Evolutionary conservation across 2,888 invertebrate genomes (phyloP), one percentile per base, ranked within the genome.

Genomic region (Carabus problematicus): DNA sequence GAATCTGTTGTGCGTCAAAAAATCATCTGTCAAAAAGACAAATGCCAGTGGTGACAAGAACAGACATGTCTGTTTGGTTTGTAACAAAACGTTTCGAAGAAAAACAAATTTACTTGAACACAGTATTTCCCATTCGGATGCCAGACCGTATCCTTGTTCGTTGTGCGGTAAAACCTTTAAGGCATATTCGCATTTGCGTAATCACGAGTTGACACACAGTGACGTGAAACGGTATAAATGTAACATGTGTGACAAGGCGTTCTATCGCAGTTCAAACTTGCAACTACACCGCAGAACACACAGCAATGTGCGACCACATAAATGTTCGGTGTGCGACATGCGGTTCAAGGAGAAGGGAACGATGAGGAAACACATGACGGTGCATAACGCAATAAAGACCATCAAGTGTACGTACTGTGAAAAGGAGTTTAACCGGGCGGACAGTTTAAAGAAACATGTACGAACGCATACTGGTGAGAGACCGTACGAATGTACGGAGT

Each of bases 191-290:
- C 4, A 0, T 1, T 6, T 49, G 18, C 8, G 12, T 3, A 11
- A 7, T 1, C 49, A 49, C 18, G 11, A 1, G 18, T 16, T 1
- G 6, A 1, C 42, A 18, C 60, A 60, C 12, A 63, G 42, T 18
- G n/a, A 66, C 16, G 12, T 40, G 39, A 64, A 55, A 62, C 55
- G 29, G 40, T 49, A 7, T 11, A n/a, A 1, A n/a, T 49, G 49
- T 49, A 11, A 12, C 7, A 16, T 49, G 1, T 49, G 49, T 3
- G 12, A 49, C 18, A 49, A 49, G 18, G 12, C 49, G 18, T 49
- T 49, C 11, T 16, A 49, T 16, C 8, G 6, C 3, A 8, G 7
- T 1, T 7, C 49, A 7, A 49, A 49, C 18, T 2, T 49, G 18
- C 1, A 49, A 3, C 0, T n/a, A 8, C 49, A 49, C 8, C 12